Conservation (phyloP, 30 jellyfish, hydroid and myxozoan genomes). For the Cassiopea xamachana region DNA sequence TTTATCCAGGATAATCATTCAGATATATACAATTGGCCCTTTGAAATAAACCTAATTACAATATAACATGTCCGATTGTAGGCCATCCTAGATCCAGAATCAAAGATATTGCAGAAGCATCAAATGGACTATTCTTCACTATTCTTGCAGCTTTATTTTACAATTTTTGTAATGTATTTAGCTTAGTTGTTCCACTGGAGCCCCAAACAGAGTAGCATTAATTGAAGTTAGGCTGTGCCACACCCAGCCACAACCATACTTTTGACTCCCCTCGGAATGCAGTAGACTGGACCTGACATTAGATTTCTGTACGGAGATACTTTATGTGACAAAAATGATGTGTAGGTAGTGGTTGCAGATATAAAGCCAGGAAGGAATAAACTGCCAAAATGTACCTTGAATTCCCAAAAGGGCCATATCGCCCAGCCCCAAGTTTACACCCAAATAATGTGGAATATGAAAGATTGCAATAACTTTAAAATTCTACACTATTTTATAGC, state of each 20-base stretch:
- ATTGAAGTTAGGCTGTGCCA: constrained; percentile 22
- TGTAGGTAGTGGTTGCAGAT: constrained; percentile 17
- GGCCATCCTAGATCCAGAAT: constrained; percentile 22
- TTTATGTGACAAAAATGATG: constrained; percentile 25
- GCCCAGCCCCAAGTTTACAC: constrained; percentile 44
- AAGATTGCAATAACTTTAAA: background rate
- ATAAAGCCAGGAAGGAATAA: constrained; percentile 3
- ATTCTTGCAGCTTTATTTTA: constrained; percentile 57
- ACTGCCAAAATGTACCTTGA: constrained; percentile 8
- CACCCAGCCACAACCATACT: constrained; percentile 20
- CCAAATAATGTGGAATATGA: constrained; percentile 24
- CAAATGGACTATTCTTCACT: constrained; percentile 20
- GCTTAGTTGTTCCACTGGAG: constrained; percentile 38
- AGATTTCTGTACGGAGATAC: constrained; percentile 1
- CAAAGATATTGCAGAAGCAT: constrained; percentile 12
- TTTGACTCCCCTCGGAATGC: constrained; percentile 19
- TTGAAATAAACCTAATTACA: background rate
- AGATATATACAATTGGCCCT: background rate
- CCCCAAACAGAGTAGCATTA: constrained; percentile 61
- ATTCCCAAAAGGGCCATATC: constrained; percentile 38
- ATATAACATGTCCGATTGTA: background rate
- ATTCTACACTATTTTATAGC: background rate
- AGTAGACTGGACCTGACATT: constrained; percentile 10
- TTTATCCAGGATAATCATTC: constrained; percentile 25
- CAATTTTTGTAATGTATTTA: constrained; percentile 17